phyloP scores from a whole-genome alignment of 2,888 invertebrate genomes.

The Auanema sp. region DNA sequence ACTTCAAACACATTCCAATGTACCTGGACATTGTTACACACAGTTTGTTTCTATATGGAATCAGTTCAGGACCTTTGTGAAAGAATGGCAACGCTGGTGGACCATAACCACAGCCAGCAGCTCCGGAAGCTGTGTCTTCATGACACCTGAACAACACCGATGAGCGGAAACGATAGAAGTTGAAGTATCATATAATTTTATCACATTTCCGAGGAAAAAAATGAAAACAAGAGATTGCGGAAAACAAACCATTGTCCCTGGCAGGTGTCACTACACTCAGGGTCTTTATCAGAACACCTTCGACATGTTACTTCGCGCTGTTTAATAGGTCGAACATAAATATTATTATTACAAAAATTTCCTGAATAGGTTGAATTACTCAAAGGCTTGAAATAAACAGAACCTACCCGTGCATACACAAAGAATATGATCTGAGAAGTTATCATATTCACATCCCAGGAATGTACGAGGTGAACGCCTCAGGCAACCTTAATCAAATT shows the following conservation, averaged over 20 bases:
- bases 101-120: conserved; percentile 60
- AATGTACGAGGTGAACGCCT: conserved; percentile 52
- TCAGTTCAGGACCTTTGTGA: conserved; percentile 54
- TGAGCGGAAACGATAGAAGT: no score
- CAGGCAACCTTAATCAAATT: conserved; percentile 49
- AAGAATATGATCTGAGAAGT: conserved; percentile 55
- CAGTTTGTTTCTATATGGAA: conserved; percentile 49
- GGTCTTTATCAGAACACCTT: conserved; percentile 55
- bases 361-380: conserved; percentile 27
- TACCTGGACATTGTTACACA: conserved; percentile 58
- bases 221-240: not conserved
- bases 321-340: conserved; percentile 36
- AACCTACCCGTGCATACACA: conserved; percentile 55
- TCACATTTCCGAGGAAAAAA: no score
- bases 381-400: not conserved
- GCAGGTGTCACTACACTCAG: conserved; percentile 58
- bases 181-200: no score
- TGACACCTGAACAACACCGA: conserved; percentile 59
- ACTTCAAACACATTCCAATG: not conserved
- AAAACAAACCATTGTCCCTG: conserved; percentile 40
- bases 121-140: conserved; percentile 55
- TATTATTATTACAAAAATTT: conserved; percentile 58
- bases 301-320: conserved; percentile 52
- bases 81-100: conserved; percentile 61
- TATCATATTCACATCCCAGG: conserved; percentile 61